Evolutionary conservation across 2,888 invertebrate genomes (phyloP), one percentile per base, ranked within the genome.

Genomic region (Tridacna crocea): DNA sequence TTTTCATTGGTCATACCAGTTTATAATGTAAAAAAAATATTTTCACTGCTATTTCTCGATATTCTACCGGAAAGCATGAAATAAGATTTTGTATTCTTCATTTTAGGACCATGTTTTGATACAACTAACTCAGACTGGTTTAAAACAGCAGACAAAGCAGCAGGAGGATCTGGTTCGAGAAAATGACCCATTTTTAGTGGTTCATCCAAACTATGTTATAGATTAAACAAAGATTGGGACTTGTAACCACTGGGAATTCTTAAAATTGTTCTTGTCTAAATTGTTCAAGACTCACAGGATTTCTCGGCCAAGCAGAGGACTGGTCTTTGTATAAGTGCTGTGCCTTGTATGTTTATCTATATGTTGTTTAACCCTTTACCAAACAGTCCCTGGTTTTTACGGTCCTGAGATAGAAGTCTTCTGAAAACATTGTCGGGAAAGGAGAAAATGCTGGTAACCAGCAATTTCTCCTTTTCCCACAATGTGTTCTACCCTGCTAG

Each of bases 191-290:
- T 94, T 98, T 63, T 95, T 99, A 10, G 98, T 99, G 22, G 99
- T 99, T 0, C 99, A 99, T 96, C 99, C 99, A 0, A 99, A 99
- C 95, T 99, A 98, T 94, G 96, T 98, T 70, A 96, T 98, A 68
- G 97, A 98, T 75, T 88, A 77, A 78, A 48, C 17, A 8, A 36
- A 36, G 36, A 8, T 36, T 2, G 36, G 36, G 36, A 36, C 36
- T 36, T 8, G 36, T 36, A 8, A 4, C 36, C 36, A 36, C 36
- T 4, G 36, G 8, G 36, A 36, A 36, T 36, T 36, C 36, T 36
- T 36, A 8, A 36, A 36, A 36, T 36, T 36, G 36, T 36, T 36
- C 36, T 36, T 36, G 36, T 36, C 8, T 36, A 36, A 36, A 36
- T 36, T n/a, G n/a, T n/a, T 36, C 36, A 36, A 36, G 36, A 36